Percentiles rank a stretch among this genome's conserved stretches.
Conservation (phyloP, 2,113 vertebrate species). For the Mesoclemmys tuberculata region DNA sequence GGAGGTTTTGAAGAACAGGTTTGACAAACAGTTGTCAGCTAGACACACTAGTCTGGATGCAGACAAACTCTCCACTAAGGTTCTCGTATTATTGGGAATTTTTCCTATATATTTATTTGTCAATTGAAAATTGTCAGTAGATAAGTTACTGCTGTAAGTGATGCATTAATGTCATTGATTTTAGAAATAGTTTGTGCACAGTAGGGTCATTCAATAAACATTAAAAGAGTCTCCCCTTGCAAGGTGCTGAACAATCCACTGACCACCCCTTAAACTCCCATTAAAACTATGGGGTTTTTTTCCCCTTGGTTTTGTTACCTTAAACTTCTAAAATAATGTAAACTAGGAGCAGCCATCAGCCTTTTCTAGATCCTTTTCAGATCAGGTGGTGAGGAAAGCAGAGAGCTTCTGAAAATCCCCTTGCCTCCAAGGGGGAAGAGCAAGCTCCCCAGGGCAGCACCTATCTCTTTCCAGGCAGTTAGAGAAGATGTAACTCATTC, state of each 20-base stretch:
- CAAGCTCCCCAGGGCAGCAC: not conserved
- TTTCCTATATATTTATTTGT: not conserved
- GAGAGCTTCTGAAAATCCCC: not conserved
- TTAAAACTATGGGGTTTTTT: not conserved
- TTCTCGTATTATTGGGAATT: not conserved
- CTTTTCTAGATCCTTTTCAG: not conserved
- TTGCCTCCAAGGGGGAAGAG: not conserved
- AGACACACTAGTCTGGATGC: not conserved
- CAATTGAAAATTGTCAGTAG: not conserved
- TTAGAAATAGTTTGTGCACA: not conserved
- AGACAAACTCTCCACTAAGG: not conserved
- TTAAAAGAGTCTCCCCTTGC: not conserved
- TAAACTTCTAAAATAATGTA: not conserved
- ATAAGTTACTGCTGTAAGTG: not conserved
- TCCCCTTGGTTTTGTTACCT: not conserved
- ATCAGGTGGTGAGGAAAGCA: not conserved
- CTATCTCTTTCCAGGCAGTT: not conserved
- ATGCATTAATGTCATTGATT: not conserved
- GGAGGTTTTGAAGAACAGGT: too few species aligned
- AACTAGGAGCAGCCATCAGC: not conserved
- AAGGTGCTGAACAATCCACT: not conserved
- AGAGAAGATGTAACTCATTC: not conserved
- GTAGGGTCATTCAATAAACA: not conserved
- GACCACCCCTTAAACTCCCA: not conserved
- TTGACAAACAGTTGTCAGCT: slow-evolving; percentile 24